Percentiles rank a stretch among this genome's conserved stretches.
phyloP scores from a whole-genome alignment of 35 echinoderm and acorn worm genomes.

The Ophiothrix spiculata region DNA sequence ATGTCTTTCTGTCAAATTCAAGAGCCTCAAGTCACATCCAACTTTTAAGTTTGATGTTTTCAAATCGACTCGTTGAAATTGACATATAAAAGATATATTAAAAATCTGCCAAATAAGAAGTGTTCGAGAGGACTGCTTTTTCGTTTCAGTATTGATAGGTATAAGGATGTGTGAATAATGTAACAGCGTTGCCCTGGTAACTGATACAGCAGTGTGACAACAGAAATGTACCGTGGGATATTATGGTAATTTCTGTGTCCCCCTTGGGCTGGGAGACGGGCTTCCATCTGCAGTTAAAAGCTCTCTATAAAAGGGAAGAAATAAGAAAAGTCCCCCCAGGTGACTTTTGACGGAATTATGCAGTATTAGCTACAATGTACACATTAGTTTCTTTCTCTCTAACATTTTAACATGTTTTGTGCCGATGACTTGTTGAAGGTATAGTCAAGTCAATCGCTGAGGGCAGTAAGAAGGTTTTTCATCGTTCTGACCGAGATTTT shows the following conservation, averaged over 20 bases:
- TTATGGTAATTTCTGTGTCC: background rate
- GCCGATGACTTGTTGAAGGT: background rate
- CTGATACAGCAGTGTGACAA: background rate
- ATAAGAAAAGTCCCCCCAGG: background rate
- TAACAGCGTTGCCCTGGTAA: background rate
- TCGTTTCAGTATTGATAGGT: background rate
- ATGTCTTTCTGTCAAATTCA: background rate
- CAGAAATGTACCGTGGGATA: background rate
- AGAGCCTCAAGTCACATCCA: background rate
- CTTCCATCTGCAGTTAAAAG: constrained; percentile 11
- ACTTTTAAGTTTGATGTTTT: background rate
- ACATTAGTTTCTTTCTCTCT: background rate
- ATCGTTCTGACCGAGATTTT: too few relatives aligned
- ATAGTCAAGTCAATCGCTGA: too few relatives aligned
- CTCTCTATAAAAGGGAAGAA: background rate
- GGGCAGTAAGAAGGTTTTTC: background rate
- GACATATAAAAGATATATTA: background rate
- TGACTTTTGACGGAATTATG: background rate
- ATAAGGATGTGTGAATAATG: constrained; percentile 3
- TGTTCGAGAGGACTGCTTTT: background rate
- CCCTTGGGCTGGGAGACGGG: background rate
- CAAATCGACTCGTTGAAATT: background rate
- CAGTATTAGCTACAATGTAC: constrained; percentile 10
- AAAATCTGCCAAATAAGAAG: background rate
- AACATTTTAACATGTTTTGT: background rate